Percentiles rank a stretch among this genome's conserved stretches.
These are phyloP conservation scores for Drosophila anomalata DNA, from an alignment of 2,888 invertebrate genomes.

Conservation along the genomic window DNA sequence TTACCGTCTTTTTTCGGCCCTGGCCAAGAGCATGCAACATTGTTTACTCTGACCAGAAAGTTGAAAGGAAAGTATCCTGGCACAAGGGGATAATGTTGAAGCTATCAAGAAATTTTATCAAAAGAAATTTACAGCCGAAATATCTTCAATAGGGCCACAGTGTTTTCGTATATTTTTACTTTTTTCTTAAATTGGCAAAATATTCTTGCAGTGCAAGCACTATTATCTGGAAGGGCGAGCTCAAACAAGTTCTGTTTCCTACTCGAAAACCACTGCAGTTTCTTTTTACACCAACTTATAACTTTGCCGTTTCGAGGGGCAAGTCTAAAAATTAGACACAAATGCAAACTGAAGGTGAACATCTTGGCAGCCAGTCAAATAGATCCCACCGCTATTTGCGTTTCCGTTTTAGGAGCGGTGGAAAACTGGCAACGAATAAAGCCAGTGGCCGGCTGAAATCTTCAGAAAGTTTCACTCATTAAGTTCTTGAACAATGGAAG, in stretches of 20 bases:
- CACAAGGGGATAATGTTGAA: slow-evolving; percentile 13
- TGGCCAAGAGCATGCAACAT: slow-evolving; percentile 54
- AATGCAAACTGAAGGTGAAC: slow-evolving; percentile 25
- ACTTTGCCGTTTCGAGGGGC: slow-evolving; percentile 15
- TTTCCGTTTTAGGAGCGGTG: neutral
- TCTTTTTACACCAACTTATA: slow-evolving; percentile 26
- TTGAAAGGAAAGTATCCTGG: slow-evolving; percentile 2
- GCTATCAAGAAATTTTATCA: neutral
- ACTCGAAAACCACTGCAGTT: slow-evolving; percentile 26
- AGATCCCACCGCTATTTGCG: slow-evolving; percentile 22
- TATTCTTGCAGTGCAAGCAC: neutral
- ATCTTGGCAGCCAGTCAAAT: slow-evolving; percentile 33
- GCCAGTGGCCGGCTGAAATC: slow-evolving; percentile 31
- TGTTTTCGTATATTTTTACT: too few relatives aligned
- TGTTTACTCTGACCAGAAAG: slow-evolving; percentile 34
- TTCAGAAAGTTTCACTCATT: slow-evolving; percentile 42
- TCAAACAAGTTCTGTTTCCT: slow-evolving; percentile 30
- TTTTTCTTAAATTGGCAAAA: too few relatives aligned
- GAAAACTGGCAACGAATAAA: slow-evolving; percentile 33
- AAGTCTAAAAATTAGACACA: slow-evolving; percentile 17
- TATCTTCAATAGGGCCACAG: neutral
- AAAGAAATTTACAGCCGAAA: neutral
- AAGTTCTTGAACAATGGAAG: slow-evolving; percentile 40
- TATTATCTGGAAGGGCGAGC: slow-evolving; percentile 29
- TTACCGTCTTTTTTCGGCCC: slow-evolving; percentile 40